Conservation (phyloP, 2,888 invertebrate genomes). For the Eustalomyia histrio region DNA sequence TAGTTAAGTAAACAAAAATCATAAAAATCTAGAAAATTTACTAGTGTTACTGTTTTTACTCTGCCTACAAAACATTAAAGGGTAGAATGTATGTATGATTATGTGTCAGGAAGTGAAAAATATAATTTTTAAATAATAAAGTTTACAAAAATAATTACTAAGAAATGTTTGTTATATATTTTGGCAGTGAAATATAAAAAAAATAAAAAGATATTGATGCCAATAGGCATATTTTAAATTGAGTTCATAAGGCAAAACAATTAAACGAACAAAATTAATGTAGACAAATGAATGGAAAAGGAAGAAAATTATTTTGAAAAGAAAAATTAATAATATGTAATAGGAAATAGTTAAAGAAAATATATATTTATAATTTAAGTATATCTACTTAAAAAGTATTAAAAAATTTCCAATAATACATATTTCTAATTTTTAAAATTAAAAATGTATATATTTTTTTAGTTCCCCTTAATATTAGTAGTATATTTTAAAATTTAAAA, state of each 20-base stretch:
- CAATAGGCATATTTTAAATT: constrained; percentile 46
- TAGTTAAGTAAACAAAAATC: constrained; percentile 67
- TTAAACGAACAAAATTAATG: neutral
- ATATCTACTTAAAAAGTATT: neutral
- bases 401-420: no score
- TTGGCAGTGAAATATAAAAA: neutral
- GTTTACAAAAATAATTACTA: constrained; percentile 12
- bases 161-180: constrained; percentile 21
- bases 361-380: neutral
- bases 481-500: neutral
- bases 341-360: constrained; percentile 2
- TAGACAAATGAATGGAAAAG: neutral
- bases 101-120: constrained; percentile 52
- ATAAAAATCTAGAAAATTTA: constrained; percentile 30
- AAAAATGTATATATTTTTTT: no score
- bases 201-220: constrained; percentile 53
- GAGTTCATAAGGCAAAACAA: constrained; percentile 6
- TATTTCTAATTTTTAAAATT: no score
- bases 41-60: neutral
- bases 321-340: neutral
- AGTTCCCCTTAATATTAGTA: neutral
- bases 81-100: constrained; percentile 7
- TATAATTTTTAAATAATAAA: constrained; percentile 41
- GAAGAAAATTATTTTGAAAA: constrained; percentile 14
- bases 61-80: constrained; percentile 20